phyloP scores from a whole-genome alignment of 2,113 vertebrate species.

The Guaruba guarouba region DNA sequence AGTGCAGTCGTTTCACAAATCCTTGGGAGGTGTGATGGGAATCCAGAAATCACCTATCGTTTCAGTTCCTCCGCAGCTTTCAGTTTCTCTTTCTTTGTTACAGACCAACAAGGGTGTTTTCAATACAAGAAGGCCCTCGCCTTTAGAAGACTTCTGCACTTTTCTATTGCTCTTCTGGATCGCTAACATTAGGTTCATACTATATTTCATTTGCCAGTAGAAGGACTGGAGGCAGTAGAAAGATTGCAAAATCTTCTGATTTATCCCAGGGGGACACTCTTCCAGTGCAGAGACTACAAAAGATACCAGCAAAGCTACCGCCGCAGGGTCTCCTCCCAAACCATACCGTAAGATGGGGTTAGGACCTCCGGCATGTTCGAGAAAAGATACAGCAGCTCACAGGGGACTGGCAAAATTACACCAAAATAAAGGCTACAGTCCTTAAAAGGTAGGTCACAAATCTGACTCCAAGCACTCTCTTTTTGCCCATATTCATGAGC shows the following conservation, averaged over 20 bases:
- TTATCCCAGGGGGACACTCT: not conserved
- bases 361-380: accelerated
- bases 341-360: accelerated
- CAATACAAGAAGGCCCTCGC: not conserved
- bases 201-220: not conserved
- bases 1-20: not conserved
- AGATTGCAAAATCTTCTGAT: not conserved
- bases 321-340: not conserved
- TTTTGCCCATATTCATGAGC: not conserved
- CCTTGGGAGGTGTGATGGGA: not conserved
- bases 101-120: not conserved
- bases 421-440: not conserved
- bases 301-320: not conserved
- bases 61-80: not conserved
- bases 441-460: not conserved
- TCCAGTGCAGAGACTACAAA: not conserved
- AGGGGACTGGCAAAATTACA: not conserved
- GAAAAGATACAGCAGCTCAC: not conserved
- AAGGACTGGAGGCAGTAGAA: not conserved
- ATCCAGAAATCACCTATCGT: not conserved
- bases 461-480: not conserved
- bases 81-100: not conserved
- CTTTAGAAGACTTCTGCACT: not conserved
- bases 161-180: not conserved
- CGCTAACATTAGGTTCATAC: not conserved